Evolutionary conservation across 64 coral and sea anemone species (phyloP).

Genomic region (Pocillopora damicornis): DNA sequence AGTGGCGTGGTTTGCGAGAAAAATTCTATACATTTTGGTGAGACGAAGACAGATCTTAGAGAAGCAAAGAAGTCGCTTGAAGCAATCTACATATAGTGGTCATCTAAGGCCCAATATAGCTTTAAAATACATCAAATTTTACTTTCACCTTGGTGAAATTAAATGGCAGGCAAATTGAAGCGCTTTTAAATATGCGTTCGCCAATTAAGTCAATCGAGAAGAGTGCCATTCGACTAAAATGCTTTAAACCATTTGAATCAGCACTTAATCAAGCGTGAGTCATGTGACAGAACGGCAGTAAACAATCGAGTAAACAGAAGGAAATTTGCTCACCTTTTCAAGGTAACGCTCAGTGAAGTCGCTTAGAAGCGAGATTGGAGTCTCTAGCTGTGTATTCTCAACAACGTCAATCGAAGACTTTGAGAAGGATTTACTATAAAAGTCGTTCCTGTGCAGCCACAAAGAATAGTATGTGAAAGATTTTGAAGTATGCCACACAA

Average conservation of each 20-base stretch:
- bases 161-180: background rate
- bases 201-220: too few species aligned
- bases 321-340: background rate
- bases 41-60: background rate
- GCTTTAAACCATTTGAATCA: background rate
- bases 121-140: background rate
- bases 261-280: background rate
- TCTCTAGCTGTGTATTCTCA: background rate
- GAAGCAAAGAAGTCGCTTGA: too few species aligned
- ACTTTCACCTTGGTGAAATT: background rate
- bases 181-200: too few species aligned
- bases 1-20: background rate
- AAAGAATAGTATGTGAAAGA: background rate
- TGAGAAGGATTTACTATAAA: background rate
- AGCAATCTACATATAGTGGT: background rate
- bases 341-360: background rate
- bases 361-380: background rate
- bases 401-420: background rate
- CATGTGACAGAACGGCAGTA: background rate
- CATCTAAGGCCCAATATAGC: constrained; percentile 15
- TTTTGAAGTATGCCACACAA: background rate
- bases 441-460: background rate
- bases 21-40: background rate
- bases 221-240: background rate
- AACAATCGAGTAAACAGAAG: background rate